phyloP scores from a whole-genome alignment of 1,140 invertebrate genomes.

The Drosophila dunni region DNA sequence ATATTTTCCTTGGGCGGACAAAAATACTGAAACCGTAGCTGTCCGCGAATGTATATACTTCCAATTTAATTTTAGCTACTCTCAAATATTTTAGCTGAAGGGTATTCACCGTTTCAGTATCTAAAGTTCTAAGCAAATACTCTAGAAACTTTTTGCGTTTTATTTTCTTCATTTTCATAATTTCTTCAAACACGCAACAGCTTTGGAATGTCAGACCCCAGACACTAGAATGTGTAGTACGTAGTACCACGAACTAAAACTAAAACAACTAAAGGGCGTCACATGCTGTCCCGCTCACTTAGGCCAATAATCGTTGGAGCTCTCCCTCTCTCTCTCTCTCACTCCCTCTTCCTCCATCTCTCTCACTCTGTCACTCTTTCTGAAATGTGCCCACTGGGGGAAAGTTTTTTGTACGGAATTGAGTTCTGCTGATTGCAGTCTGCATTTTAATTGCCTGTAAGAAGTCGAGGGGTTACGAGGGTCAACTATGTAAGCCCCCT shows the following conservation, averaged over 20 bases:
- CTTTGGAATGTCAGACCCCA: slow-evolving; percentile 44
- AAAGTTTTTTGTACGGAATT: slow-evolving; percentile 54
- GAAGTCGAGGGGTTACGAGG: slow-evolving; percentile 38
- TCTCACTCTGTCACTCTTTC: background rate
- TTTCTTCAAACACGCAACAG: slow-evolving; percentile 35
- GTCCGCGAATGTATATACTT: too few relatives aligned
- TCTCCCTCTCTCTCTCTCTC: slow-evolving; percentile 1
- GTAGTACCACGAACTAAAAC: slow-evolving; percentile 31
- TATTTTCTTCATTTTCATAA: background rate
- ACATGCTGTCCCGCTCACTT: slow-evolving; percentile 8
- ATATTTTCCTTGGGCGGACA: too few relatives aligned
- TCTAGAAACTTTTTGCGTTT: background rate
- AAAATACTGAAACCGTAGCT: too few relatives aligned
- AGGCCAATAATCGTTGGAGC: background rate
- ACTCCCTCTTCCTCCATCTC: background rate
- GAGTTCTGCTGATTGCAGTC: slow-evolving; percentile 40
- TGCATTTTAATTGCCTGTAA: slow-evolving; percentile 62
- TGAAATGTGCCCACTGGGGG: slow-evolving; percentile 19
- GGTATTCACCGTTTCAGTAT: background rate
- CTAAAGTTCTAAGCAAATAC: background rate
- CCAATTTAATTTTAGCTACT: too few relatives aligned
- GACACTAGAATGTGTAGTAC: slow-evolving; percentile 57
- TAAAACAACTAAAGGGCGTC: slow-evolving; percentile 21
- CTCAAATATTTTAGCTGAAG: background rate
- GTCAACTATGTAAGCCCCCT: slow-evolving; percentile 45